Evolutionary conservation across 2,113 vertebrate genomes (phyloP).

Genomic region (Struthidea cinerea): DNA sequence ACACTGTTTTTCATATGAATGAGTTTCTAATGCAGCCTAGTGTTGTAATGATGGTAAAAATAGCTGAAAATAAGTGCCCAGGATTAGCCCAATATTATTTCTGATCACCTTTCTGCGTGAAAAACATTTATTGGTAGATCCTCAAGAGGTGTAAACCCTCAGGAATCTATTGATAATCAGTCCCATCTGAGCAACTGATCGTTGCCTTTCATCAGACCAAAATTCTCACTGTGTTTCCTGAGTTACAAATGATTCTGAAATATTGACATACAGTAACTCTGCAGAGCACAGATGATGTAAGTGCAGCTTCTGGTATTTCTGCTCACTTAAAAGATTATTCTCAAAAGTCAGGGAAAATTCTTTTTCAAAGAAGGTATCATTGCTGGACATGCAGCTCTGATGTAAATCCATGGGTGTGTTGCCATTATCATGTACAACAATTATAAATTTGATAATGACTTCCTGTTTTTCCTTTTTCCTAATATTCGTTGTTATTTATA

Average conservation of each 20-base stretch:
- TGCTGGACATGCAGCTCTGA: neutral
- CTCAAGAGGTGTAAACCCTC: neutral
- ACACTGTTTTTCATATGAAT: neutral
- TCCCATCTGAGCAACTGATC: neutral
- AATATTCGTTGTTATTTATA: neutral
- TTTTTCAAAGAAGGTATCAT: neutral
- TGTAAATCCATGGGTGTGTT: neutral
- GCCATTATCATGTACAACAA: neutral
- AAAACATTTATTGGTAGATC: neutral
- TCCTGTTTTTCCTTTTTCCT: neutral
- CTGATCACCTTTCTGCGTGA: neutral
- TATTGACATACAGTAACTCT: neutral
- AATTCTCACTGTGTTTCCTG: neutral
- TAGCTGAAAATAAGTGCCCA: neutral
- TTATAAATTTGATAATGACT: neutral
- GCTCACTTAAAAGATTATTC: neutral
- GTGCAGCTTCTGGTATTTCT: neutral
- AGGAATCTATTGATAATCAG: neutral
- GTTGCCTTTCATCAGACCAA: neutral
- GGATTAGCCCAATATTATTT: neutral
- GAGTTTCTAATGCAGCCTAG: neutral
- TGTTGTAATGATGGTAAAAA: neutral
- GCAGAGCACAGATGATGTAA: neutral
- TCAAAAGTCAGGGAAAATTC: neutral
- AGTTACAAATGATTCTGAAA: neutral